phyloP scores from a whole-genome alignment of 2,888 invertebrate genomes.

The Hofmannophila pseudospretella region DNA sequence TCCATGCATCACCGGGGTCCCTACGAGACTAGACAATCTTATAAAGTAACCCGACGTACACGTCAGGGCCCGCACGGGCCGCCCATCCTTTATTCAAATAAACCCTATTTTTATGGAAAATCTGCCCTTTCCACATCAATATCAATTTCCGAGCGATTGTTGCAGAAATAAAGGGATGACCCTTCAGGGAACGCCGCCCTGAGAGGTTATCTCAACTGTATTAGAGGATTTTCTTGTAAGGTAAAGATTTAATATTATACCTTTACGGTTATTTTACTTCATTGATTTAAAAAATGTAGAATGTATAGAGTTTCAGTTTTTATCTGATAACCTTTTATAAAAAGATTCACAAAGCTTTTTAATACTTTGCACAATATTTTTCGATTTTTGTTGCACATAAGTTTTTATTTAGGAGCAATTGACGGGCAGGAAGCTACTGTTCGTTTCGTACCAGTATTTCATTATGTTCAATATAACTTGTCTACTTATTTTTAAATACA shows the following conservation, averaged over 20 bases:
- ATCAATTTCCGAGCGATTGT: slow-evolving; percentile 77
- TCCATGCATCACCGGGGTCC: slow-evolving; percentile 44
- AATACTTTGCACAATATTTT: no score
- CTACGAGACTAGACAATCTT: slow-evolving; percentile 55
- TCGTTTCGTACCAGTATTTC: no score
- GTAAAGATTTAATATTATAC: slow-evolving; percentile 13
- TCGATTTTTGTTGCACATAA: no score
- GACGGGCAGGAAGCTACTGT: no score
- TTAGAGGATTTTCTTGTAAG: slow-evolving; percentile 59
- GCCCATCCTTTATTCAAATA: slow-evolving; percentile 77
- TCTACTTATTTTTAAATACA: no score
- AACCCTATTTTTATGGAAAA: slow-evolving; percentile 79
- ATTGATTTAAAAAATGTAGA: no score
- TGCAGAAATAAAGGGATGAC: slow-evolving; percentile 77
- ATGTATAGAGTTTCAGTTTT: no score
- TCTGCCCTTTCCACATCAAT: slow-evolving; percentile 76
- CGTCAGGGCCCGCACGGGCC: slow-evolving; percentile 56
- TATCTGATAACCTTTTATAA: no score
- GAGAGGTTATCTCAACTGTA: slow-evolving; percentile 62
- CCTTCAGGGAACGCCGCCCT: slow-evolving; percentile 62
- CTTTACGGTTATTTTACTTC: no score
- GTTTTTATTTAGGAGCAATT: no score
- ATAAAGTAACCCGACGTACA: slow-evolving; percentile 60
- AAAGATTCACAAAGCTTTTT: no score
- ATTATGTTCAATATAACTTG: no score